These are phyloP conservation scores for Cyphotilapia sp. DNA, from an alignment of 2,113 vertebrate genomes.

Conservation along the genomic window DNA sequence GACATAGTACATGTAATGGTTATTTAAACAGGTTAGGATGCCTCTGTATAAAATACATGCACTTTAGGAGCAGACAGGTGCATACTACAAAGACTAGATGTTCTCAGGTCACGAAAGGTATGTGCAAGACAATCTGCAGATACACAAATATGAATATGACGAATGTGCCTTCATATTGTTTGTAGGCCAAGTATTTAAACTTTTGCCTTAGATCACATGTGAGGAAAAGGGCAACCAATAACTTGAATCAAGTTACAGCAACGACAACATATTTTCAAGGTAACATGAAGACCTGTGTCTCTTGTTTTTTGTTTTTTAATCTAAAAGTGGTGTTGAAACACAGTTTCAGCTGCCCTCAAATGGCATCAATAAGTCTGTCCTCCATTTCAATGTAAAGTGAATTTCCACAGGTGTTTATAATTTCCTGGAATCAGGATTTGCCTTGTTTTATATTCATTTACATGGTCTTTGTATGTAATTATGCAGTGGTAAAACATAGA, in stretches of 20 bases:
- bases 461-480: background rate
- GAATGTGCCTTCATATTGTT: background rate
- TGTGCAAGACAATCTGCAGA: background rate
- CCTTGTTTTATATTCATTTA: background rate
- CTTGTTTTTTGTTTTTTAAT: background rate
- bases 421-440: background rate
- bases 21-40: background rate
- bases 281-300: background rate
- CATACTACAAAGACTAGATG: background rate
- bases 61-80: background rate
- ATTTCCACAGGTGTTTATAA: background rate
- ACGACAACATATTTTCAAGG: background rate
- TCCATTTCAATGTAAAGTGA: background rate
- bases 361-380: background rate
- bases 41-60: background rate
- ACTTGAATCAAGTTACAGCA: background rate
- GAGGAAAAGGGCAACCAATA: background rate
- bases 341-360: background rate
- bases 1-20: background rate
- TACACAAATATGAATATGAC: background rate
- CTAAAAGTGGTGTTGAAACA: background rate
- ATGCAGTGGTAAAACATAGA: background rate
- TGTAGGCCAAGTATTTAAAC: background rate
- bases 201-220: background rate
- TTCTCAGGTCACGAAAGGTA: background rate